Evolutionary conservation across 2,113 vertebrate genomes (phyloP).

Genomic region (Solenodon paradoxus): DNA sequence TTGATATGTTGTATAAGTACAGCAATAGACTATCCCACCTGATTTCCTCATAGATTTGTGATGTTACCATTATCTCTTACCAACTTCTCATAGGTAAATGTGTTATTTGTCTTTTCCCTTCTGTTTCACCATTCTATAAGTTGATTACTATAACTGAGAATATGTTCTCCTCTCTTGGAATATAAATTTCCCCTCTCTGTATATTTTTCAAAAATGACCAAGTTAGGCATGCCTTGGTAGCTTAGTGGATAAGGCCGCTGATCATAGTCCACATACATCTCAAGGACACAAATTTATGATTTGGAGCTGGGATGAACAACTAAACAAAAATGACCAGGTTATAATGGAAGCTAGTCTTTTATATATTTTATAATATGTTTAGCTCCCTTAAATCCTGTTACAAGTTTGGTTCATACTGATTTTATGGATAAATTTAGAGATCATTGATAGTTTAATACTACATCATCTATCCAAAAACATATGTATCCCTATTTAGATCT

Average conservation of each 20-base stretch:
- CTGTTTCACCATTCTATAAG: neutral
- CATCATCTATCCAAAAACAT: neutral
- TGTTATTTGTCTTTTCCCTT: conserved; percentile 3
- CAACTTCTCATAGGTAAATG: neutral
- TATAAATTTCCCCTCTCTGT: neutral
- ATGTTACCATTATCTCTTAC: neutral
- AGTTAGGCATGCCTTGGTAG: no score
- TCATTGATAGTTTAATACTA: conserved; percentile 2
- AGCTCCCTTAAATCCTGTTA: neutral
- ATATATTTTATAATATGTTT: neutral
- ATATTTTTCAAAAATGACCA: conserved; percentile 2
- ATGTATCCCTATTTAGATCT: neutral
- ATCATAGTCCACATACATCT: no score
- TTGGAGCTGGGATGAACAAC: no score
- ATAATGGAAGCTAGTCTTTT: neutral
- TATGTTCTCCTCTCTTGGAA: neutral
- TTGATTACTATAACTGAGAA: neutral
- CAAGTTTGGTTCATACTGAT: neutral
- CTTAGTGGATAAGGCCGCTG: no score
- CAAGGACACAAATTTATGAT: no score
- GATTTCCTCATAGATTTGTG: conserved; percentile 21
- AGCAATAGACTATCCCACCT: neutral
- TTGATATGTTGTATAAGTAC: neutral
- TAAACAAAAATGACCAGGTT: neutral
- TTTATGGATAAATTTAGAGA: conserved; percentile 35